Base-by-base conservation (phyloP, 1,140 invertebrate species). In the Goniozus legneri region DNA sequence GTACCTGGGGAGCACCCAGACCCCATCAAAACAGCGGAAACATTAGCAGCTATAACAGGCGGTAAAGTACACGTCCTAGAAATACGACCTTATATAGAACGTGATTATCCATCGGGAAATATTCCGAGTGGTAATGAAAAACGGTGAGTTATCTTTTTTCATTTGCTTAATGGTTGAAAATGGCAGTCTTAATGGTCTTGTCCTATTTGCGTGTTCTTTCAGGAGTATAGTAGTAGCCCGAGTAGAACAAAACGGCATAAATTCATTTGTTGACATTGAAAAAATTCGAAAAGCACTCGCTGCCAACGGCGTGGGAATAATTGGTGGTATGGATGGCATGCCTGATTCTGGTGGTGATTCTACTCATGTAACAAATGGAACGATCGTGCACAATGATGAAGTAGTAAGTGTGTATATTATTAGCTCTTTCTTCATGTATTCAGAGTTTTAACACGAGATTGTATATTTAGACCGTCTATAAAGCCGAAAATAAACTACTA, bases 191-290 rank as follows among this genome's bases (percentile, higher is more conserved):
- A 8, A 30, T 8, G 14, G 8, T 31, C 16, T 6, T 36, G 21
- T 33, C 4, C 13, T 14, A 24, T 33, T 18, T 20, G 32, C 14
- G 21, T 34, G 15, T 45, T 47, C 36, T 75, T 79, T 18, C 55
- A 88, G 87, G 60, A 90, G 87, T 65, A 82, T 88, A 32, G 85
- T 91, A 1, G 82, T 84, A 4, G 88, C 88, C 2, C 61, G 64
- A 2, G 73, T 76, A 1, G 71, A 76, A 42, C 69, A 73, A 48
- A 69, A 44, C 2, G 63, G 64, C 12, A 52, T 58, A 14, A 65
- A 56, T 3, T 54, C 72, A 3, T 47, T 76, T 2, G 72, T 76
- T 0, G 74, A 76, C 10, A 64, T 76, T 35, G 69, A 74, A 35
- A 75, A 67, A 57, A 76, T 76, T 54, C 55, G 66, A n/a, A 62